phyloP scores from a whole-genome alignment of 2,888 invertebrate species.

The Lasioglossum villosulum region DNA sequence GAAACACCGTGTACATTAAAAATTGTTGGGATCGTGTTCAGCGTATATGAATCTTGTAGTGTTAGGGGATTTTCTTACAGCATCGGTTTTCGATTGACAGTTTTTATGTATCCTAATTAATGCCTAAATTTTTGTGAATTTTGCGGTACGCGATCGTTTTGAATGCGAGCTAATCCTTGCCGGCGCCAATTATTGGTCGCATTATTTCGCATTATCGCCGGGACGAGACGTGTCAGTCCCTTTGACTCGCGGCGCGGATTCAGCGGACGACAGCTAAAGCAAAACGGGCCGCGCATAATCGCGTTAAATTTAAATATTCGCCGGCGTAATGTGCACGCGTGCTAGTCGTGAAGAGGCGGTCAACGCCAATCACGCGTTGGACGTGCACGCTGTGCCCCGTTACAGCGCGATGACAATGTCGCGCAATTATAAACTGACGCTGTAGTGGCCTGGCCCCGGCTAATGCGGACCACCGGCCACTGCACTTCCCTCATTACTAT shows the following conservation, averaged over 20 bases:
- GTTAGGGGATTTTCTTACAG: neutral
- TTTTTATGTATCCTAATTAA: too few relatives aligned
- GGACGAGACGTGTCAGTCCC: constrained; percentile 31
- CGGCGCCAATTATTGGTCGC: constrained; percentile 40
- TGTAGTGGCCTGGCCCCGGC: constrained; percentile 26
- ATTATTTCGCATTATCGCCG: constrained; percentile 53
- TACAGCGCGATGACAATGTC: constrained; percentile 45
- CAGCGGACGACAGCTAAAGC: constrained; percentile 52
- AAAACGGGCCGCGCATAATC: constrained; percentile 55
- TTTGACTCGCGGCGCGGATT: constrained; percentile 58
- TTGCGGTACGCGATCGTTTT: neutral
- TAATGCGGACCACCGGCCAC: constrained; percentile 41
- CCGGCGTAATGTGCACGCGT: constrained; percentile 33
- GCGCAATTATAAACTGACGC: constrained; percentile 60
- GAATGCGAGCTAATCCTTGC: neutral
- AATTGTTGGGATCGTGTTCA: too few relatives aligned
- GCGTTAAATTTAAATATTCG: constrained; percentile 63
- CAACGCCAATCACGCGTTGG: constrained; percentile 57
- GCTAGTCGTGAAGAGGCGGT: constrained; percentile 49
- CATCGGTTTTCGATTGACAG: neutral
- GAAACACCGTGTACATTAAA: too few relatives aligned
- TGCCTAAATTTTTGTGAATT: neutral
- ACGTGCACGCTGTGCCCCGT: constrained; percentile 37
- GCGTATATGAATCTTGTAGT: neutral
- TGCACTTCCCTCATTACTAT: constrained; percentile 14